These are phyloP conservation scores for Caenorhabditis tropicalis DNA, from an alignment of 1,140 invertebrate species.

Conservation along the genomic window DNA sequence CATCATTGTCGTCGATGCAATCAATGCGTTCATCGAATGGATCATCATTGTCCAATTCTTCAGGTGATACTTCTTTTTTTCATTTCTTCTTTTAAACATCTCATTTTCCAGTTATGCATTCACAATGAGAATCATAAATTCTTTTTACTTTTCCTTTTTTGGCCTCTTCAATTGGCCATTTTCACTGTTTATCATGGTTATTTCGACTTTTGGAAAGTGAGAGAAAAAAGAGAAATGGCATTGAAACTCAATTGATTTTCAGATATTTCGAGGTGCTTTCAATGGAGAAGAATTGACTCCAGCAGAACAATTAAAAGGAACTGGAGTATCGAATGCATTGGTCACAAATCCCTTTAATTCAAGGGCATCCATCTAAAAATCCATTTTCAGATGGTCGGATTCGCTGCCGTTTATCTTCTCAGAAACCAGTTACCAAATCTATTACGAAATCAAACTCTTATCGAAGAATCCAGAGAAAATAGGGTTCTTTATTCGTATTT, in stretches of 20 bases:
- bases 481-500: neutral
- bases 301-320: slow-evolving; percentile 24
- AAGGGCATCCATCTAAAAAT: neutral
- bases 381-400: slow-evolving; percentile 18
- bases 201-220: slow-evolving; percentile 1
- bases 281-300: neutral
- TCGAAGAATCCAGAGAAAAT: slow-evolving; percentile 33
- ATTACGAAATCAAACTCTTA: slow-evolving; percentile 11
- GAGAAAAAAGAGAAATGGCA: neutral
- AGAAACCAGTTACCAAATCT: slow-evolving; percentile 34
- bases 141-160: slow-evolving; percentile 55
- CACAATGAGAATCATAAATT: slow-evolving; percentile 55
- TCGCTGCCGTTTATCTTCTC: slow-evolving; percentile 19
- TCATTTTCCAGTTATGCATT: slow-evolving; percentile 45
- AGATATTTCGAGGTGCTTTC: neutral
- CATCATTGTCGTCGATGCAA: slow-evolving; percentile 59
- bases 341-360: neutral
- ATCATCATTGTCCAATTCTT: slow-evolving; percentile 60
- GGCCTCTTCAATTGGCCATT: slow-evolving; percentile 41
- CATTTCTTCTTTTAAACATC: neutral
- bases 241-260: neutral
- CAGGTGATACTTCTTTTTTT: neutral
- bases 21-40: slow-evolving; percentile 58
- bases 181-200: slow-evolving; percentile 21
- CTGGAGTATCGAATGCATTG: slow-evolving; percentile 29